A percentile compares a stretch with the other conserved stretches of the same genome.
Conservation (phyloP, 2,113 vertebrate genomes). For the Lampris megalopsis region DNA sequence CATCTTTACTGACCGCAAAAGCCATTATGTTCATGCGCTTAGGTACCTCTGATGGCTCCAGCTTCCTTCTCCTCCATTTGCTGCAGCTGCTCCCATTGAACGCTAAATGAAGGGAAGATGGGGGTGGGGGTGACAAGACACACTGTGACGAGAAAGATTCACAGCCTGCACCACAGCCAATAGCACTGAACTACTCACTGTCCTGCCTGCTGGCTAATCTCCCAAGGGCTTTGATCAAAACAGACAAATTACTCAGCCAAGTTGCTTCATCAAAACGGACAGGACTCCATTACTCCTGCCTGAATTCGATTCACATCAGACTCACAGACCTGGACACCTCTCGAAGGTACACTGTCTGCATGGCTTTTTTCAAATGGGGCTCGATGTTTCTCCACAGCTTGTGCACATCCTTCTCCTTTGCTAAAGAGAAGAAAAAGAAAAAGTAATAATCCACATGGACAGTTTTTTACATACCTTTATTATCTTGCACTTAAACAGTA, state of each 20-base stretch:
- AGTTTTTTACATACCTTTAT: not conserved
- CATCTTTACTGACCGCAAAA: too few relatives aligned
- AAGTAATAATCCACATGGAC: not conserved
- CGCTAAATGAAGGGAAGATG: conserved; percentile 72
- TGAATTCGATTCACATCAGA: not conserved
- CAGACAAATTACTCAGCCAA: not conserved
- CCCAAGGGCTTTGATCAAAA: not conserved
- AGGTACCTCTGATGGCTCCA: conserved; percentile 86
- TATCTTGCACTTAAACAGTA: not conserved
- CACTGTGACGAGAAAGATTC: not conserved
- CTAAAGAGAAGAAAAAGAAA: conserved; percentile 67
- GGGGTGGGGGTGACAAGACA: not conserved
- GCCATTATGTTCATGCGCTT: conserved; percentile 9
- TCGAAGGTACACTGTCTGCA: conserved; percentile 97
- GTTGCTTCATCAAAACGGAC: not conserved
- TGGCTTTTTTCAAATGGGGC: conserved; percentile 96
- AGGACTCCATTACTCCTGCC: not conserved
- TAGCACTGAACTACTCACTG: not conserved
- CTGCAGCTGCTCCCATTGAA: conserved; percentile 93
- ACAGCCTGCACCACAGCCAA: not conserved
- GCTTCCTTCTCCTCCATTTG: conserved; percentile 85
- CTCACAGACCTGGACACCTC: conserved; percentile 91
- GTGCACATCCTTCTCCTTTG: conserved; percentile 91
- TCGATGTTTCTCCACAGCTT: conserved; percentile 97
- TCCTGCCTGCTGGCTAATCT: not conserved